These are phyloP conservation scores for Salarias fasciatus DNA, from an alignment of 2,797 vertebrate species.

Conservation along the genomic window DNA sequence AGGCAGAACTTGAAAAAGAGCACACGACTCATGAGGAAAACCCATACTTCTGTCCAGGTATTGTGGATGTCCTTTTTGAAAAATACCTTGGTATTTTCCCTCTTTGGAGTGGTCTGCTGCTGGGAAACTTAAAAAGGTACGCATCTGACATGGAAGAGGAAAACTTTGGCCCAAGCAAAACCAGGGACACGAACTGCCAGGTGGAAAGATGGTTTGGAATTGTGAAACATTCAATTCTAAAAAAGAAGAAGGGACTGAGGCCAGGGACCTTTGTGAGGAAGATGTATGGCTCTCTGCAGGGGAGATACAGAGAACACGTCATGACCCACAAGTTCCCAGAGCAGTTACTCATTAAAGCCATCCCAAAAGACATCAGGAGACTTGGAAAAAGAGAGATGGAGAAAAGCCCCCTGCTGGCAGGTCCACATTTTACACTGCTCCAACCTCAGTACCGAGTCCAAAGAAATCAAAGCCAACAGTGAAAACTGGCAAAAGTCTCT, in stretches of 20 bases:
- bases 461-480: neutral
- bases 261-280: slow-evolving; percentile 16
- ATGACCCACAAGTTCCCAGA: neutral
- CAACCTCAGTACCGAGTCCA: neutral
- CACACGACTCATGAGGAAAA: too few relatives aligned
- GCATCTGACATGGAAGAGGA: slow-evolving; percentile 11
- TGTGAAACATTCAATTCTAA: slow-evolving; percentile 30
- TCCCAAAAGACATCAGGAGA: neutral
- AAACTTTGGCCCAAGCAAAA: neutral
- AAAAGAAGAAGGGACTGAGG: slow-evolving; percentile 10
- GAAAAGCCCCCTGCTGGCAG: neutral
- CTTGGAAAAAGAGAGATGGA: neutral
- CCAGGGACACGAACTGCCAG: slow-evolving; percentile 32
- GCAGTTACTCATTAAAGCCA: neutral
- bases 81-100: slow-evolving; percentile 26
- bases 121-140: slow-evolving; percentile 26
- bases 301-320: slow-evolving; percentile 25
- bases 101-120: slow-evolving; percentile 21
- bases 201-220: slow-evolving; percentile 43
- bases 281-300: slow-evolving; percentile 33
- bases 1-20: slow-evolving; percentile 3
- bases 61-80: slow-evolving; percentile 19
- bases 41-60: slow-evolving; percentile 7
- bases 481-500: too few relatives aligned
- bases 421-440: neutral